A percentile compares a stretch with the other conserved stretches of the same genome.
phyloP scores from a whole-genome alignment of 2,113 vertebrate species.

The Nesoenas mayeri region DNA sequence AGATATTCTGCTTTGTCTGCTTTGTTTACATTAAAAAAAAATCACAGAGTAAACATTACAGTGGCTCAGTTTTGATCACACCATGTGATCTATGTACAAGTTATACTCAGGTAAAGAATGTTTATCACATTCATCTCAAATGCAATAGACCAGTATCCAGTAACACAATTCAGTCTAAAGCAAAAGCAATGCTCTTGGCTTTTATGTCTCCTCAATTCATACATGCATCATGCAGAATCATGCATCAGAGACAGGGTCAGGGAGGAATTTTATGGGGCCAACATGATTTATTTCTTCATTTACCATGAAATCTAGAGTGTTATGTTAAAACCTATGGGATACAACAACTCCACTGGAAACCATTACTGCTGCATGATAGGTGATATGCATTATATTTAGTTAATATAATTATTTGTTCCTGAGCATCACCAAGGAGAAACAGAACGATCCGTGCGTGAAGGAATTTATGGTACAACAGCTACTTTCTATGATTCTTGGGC shows the following conservation, averaged over 20 bases:
- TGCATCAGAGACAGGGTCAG: neutral
- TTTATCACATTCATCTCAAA: neutral
- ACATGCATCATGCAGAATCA: neutral
- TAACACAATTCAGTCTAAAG: neutral
- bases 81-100: neutral
- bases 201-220: neutral
- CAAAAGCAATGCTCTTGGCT: neutral
- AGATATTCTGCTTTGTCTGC: constrained; percentile 9
- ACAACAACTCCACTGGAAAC: constrained; percentile 33
- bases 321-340: constrained; percentile 31
- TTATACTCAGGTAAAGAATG: neutral
- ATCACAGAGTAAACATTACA: neutral
- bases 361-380: neutral
- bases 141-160: neutral
- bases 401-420: constrained; percentile 51
- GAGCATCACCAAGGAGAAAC: constrained; percentile 16
- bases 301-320: constrained; percentile 42
- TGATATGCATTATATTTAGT: constrained; percentile 21
- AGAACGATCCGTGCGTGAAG: constrained; percentile 16
- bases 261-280: constrained; percentile 1
- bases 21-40: neutral
- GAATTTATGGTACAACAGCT: constrained; percentile 44
- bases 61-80: neutral
- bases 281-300: constrained; percentile 40
- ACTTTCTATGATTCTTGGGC: neutral